Percentiles rank a stretch among this genome's conserved stretches.
Conservation (phyloP, 1,140 invertebrate genomes). For the Ephestia elutella region DNA sequence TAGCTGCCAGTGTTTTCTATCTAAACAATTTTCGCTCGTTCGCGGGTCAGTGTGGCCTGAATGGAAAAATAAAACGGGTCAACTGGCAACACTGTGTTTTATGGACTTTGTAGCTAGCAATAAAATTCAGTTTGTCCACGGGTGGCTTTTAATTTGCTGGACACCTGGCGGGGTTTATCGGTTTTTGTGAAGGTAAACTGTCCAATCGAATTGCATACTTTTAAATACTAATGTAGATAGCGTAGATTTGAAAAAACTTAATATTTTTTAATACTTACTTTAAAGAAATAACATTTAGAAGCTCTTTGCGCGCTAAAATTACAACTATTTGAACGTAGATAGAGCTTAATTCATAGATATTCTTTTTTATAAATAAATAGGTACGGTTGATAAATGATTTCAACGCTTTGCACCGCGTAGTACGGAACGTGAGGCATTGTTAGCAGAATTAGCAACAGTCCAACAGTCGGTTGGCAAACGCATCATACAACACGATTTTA, state of each 20-base stretch:
- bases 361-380: neutral
- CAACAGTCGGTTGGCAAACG: too few species aligned
- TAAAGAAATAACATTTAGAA: too few species aligned
- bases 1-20: constrained; percentile 3
- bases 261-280: too few species aligned
- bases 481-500: too few species aligned
- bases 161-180: neutral
- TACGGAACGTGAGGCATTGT: neutral
- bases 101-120: neutral
- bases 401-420: neutral
- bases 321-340: too few species aligned
- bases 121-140: constrained; percentile 1
- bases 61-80: neutral
- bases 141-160: constrained; percentile 3
- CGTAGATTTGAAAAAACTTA: neutral
- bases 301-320: too few species aligned
- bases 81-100: neutral
- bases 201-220: neutral
- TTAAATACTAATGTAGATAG: neutral
- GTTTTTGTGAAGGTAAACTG: neutral
- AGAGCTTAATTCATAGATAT: too few species aligned
- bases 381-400: neutral
- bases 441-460: neutral
- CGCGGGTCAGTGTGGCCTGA: neutral
- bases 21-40: neutral